These are phyloP conservation scores for Polylopha cassiicola DNA, from an alignment of 2,888 invertebrate genomes.

Conservation along the genomic window DNA sequence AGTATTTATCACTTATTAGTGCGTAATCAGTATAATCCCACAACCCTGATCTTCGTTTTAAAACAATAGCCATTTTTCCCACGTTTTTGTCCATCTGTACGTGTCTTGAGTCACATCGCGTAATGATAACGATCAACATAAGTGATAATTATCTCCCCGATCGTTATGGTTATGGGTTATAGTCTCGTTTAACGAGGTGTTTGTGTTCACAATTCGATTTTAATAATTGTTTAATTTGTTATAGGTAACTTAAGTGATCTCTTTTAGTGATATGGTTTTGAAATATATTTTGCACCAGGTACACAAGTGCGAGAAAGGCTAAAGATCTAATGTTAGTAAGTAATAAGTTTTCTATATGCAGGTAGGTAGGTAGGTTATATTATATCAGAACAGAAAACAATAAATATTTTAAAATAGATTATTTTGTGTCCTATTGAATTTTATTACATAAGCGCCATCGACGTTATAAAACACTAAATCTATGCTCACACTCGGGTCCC, in stretches of 20 bases:
- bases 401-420: no score
- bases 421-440: no score
- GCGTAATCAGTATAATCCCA: constrained; percentile 17
- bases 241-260: constrained; percentile 1
- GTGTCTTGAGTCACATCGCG: constrained; percentile 38
- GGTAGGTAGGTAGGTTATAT: no score
- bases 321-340: no score
- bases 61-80: constrained; percentile 31
- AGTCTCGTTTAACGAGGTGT: constrained; percentile 3
- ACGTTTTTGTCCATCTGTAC: constrained; percentile 36
- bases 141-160: constrained; percentile 26
- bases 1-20: not conserved
- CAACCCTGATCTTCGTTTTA: constrained; percentile 30
- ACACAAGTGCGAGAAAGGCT: no score
- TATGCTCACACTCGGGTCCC: no score
- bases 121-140: constrained; percentile 36
- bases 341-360: no score
- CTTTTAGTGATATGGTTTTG: no score
- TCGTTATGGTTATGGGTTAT: constrained; percentile 10
- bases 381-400: no score
- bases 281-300: no score
- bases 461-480: no score
- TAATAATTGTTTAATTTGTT: constrained; percentile 3
- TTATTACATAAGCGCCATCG: no score
- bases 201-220: constrained; percentile 3